A percentile compares a stretch with the other conserved stretches of the same genome.
Evolutionary conservation across 2,113 vertebrate species (phyloP).

Genomic region (Ceyx cyanopectus): DNA sequence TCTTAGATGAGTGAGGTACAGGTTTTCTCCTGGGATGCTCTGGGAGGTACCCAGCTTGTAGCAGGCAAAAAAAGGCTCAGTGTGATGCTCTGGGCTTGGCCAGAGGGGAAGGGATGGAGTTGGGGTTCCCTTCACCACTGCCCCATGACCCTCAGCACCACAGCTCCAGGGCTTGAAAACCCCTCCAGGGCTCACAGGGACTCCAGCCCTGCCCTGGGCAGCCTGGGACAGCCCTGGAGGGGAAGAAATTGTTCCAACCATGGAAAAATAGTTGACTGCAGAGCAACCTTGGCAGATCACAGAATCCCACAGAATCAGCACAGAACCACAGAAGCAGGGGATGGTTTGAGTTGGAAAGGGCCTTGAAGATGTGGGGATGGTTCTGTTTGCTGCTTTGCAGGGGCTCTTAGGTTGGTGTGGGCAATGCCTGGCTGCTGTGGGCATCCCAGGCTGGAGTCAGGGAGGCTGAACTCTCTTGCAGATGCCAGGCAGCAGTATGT

Average conservation of each 20-base stretch:
- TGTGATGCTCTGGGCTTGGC: neutral
- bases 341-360: neutral
- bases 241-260: too few relatives aligned
- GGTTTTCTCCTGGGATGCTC: neutral
- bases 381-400: neutral
- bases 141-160: too few relatives aligned
- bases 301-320: neutral
- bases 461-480: neutral
- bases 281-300: neutral
- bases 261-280: neutral
- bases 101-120: neutral
- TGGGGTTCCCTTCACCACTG: neutral
- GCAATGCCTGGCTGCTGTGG: neutral
- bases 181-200: too few relatives aligned
- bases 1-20: accelerated
- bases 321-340: neutral
- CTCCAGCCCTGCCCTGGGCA: too few relatives aligned
- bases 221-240: too few relatives aligned
- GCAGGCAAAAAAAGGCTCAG: neutral
- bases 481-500: neutral
- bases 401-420: neutral
- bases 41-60: neutral
- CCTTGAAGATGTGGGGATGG: neutral
- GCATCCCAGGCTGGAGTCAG: neutral
- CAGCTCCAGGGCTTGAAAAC: too few relatives aligned